A percentile compares a stretch with the other conserved stretches of the same genome.
Evolutionary conservation across 2,888 invertebrate species (phyloP).

Genomic region (Rambutsinella grinnellia): DNA sequence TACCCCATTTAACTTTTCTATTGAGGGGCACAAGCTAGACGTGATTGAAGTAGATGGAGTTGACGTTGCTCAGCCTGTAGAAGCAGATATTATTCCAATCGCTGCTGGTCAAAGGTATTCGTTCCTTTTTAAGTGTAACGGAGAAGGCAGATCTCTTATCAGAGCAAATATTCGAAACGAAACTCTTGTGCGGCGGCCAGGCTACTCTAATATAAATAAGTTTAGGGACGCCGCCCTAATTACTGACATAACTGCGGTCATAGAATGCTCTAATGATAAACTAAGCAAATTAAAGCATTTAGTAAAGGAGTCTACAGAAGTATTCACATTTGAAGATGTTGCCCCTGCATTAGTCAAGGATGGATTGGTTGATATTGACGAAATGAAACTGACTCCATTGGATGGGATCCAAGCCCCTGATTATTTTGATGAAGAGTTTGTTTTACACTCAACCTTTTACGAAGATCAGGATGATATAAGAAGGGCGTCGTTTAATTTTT

Average conservation of each 20-base stretch:
- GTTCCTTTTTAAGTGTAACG: constrained; percentile 42
- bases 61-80: constrained; percentile 16
- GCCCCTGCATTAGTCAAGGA: neutral
- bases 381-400: constrained; percentile 37
- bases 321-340: constrained; percentile 8
- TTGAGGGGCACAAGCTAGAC: constrained; percentile 51
- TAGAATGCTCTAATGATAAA: constrained; percentile 22
- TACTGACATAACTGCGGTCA: constrained; percentile 46
- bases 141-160: constrained; percentile 26
- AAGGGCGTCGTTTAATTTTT: constrained; percentile 47
- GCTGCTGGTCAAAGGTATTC: constrained; percentile 60
- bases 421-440: constrained; percentile 42
- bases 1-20: constrained; percentile 59
- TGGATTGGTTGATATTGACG: constrained; percentile 8
- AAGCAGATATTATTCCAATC: constrained; percentile 29
- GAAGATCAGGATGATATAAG: constrained; percentile 40
- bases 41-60: constrained; percentile 59
- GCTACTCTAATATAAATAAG: constrained; percentile 53
- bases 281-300: neutral
- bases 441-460: constrained; percentile 21
- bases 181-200: constrained; percentile 27
- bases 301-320: neutral
- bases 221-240: constrained; percentile 54
- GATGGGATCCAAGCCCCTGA: constrained; percentile 49
- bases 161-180: constrained; percentile 49